Evolutionary conservation across 2,113 vertebrate species (phyloP), one percentile per base, ranked within the genome.

Genomic region (Capra hircus): DNA sequence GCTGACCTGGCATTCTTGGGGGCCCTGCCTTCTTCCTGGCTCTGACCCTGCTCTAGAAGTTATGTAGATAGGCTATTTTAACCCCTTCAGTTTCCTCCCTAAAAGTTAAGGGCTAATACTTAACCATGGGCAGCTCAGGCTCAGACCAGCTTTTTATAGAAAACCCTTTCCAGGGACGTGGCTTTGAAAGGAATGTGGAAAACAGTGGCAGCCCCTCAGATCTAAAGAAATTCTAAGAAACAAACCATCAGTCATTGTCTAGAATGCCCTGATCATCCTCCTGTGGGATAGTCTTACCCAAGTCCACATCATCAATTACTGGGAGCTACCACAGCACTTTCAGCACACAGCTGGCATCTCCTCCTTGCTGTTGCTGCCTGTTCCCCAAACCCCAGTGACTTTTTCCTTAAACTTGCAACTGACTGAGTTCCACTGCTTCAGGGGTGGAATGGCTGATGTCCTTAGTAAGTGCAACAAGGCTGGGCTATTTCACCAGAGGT

Each of bases 21-120:
- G 80, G 55, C 83, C 91, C 78, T 80, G 52, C 45, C 59, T 90
- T 57, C 71, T 93, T 45, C 83, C 52, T 74, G 86, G 33, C 21
- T 83, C 67, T 98, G 94, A 89, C 23, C 53, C 14, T 94, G 78
- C 55, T 90, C 96, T 97, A 96, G 84, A 93, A 96, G 62, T 60
- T 84, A 23, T 88, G 33, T 53, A 40, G 27, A 52, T 13, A 36
- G 86, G 53, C 21, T 91, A 93, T 81, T 85, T 97, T 96, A 97
- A 97, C 60, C 52, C 50, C 7, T 74, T 93, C 71, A 28, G 28
- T 95, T 80, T 97, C 95, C 59, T 95, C 84, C 82, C 88, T 28
- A 95, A 86, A 95, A 88, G 27, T 0, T 33, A 67, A 55, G 36
- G 27, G 21, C 57, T 82, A 43, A 43, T 45, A 64, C 13, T 83